Base-by-base conservation (phyloP, 2,888 invertebrate species). In the Glaucopsyche alexis region DNA sequence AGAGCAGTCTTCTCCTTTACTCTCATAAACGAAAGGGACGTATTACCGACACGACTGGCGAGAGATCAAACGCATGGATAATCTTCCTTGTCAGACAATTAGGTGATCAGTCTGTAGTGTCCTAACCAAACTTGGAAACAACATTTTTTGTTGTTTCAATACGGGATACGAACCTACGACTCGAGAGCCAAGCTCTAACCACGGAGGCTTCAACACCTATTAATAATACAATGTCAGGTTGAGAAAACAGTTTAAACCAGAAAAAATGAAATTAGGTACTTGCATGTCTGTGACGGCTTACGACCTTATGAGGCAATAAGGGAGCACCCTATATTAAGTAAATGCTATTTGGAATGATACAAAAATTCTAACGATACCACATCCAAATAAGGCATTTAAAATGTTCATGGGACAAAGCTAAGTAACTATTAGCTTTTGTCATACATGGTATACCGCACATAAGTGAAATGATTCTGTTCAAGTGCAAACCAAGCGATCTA, bases 351-450 rank as follows among this genome's bases (percentile, higher is more conserved):
- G 60, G 60, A 60, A 60, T 60, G 55, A 29, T 60, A 29, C 55
- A 60, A 60, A 60, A 60, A 60, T 60, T 60, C 55, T 38, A 60
- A 60, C 60, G 60, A 60, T 38, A 60, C 60, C 60, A 38, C 29
- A 38, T 60, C 60, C 60, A 60, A 60, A 29, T 29, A 60, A 14
- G 60, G 60, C 29, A 29, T 60, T 60, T 38, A 38, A 29, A 60
- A 38, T 60, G 29, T 29, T 60, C 38, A 60, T 29, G 60, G 60
- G 60, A 60, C 60, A 29, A 60, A 60, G 60, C 29, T 11, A 55
- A 29, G 29, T 13, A 29, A 19, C 13, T 29, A 60, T 60, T 60
- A 52, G 16, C 29, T 29, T 29, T 29, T 29, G 7, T 38, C 38
- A 14, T 60, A 14, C 60, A 14, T 29, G 60, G 13, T 7, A 29